These are phyloP conservation scores for Bruchidius siliquastri DNA, from an alignment of 2,888 invertebrate genomes.

Conservation along the genomic window DNA sequence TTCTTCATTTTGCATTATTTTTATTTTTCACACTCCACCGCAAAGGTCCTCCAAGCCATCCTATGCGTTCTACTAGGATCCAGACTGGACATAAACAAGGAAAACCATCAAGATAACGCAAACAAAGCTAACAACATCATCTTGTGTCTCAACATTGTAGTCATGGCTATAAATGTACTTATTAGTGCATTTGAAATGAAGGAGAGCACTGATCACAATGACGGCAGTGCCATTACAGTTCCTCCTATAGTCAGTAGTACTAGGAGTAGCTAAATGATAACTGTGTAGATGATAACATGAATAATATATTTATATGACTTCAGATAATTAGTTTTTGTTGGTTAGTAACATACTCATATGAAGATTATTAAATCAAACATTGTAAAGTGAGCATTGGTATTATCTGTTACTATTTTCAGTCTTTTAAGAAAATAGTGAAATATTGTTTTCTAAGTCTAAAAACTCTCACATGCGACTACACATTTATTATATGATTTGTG, in stretches of 20 bases:
- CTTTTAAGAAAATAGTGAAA: too few relatives aligned
- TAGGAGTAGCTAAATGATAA: too few relatives aligned
- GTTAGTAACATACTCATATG: too few relatives aligned
- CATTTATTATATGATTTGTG: too few relatives aligned
- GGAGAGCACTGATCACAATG: slow-evolving; percentile 22
- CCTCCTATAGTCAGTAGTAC: neutral
- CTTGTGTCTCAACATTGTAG: slow-evolving; percentile 55
- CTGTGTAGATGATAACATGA: neutral
- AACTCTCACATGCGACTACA: too few relatives aligned
- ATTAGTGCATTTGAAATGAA: slow-evolving; percentile 59
- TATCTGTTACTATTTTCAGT: too few relatives aligned
- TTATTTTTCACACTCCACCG: slow-evolving; percentile 26
- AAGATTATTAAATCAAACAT: too few relatives aligned
- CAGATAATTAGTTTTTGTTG: too few relatives aligned
- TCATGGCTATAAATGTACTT: slow-evolving; percentile 57
- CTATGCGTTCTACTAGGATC: slow-evolving; percentile 58
- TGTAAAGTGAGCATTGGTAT: too few relatives aligned
- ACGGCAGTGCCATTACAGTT: neutral
- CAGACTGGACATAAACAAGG: slow-evolving; percentile 59
- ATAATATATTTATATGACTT: too few relatives aligned
- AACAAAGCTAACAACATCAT: slow-evolving; percentile 58
- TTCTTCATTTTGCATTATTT: slow-evolving; percentile 13
- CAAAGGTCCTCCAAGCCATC: slow-evolving; percentile 57
- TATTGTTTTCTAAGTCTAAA: too few relatives aligned
- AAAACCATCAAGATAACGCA: slow-evolving; percentile 55